phyloP scores from a whole-genome alignment of 1,140 invertebrate genomes.

The Tigriopus japonicus region DNA sequence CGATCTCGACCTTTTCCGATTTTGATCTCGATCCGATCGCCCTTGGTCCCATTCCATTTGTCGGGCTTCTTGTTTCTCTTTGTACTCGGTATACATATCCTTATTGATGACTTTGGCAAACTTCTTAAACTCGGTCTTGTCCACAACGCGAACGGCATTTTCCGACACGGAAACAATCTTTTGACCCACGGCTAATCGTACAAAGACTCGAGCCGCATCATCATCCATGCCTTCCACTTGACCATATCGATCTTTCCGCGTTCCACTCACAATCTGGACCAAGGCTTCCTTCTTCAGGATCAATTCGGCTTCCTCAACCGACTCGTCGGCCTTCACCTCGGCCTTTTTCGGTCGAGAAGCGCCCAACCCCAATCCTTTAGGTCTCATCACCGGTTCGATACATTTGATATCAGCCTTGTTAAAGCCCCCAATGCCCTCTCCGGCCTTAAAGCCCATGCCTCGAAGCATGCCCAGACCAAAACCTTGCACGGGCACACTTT shows the following conservation, averaged over 20 bases:
- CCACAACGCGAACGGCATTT: conserved; percentile 49
- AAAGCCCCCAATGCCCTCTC: conserved; percentile 39
- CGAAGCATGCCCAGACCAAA: conserved; percentile 79
- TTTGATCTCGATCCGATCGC: neutral
- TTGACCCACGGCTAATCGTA: conserved; percentile 52
- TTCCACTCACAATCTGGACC: conserved; percentile 18
- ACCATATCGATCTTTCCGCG: conserved; percentile 15
- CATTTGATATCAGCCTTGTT: conserved; percentile 31
- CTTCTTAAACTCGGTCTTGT: conserved; percentile 51
- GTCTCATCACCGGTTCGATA: conserved; percentile 43
- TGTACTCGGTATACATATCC: conserved; percentile 18
- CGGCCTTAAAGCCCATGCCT: conserved; percentile 81
- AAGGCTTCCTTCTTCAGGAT: conserved; percentile 23
- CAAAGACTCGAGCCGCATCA: conserved; percentile 52
- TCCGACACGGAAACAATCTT: conserved; percentile 51
- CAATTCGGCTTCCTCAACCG: conserved; percentile 35
- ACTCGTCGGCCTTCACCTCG: conserved; percentile 25
- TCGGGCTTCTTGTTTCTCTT: conserved; percentile 15
- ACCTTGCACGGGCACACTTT: conserved; percentile 59
- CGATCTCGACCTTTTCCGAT: neutral
- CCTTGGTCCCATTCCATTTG: neutral
- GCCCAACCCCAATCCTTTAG: conserved; percentile 77
- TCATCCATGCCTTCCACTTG: conserved; percentile 67
- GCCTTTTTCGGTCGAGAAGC: conserved; percentile 44
- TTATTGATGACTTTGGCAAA: conserved; percentile 31